These are phyloP conservation scores for Acanthurus tractus DNA, from an alignment of 2,797 vertebrate genomes.

Conservation along the genomic window DNA sequence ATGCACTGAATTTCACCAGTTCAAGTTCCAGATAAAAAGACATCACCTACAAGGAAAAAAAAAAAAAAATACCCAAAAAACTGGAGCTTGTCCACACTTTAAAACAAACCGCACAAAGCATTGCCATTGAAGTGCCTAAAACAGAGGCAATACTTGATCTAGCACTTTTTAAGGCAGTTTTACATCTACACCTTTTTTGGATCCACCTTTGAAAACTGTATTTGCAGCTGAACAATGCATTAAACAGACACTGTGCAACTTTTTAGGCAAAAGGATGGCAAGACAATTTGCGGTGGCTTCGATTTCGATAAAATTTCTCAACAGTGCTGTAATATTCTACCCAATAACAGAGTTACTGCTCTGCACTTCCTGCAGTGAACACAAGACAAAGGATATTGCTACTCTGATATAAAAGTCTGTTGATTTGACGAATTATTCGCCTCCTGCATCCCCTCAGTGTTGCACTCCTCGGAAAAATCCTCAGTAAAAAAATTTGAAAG, in stretches of 20 bases:
- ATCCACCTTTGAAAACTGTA: conserved; percentile 52
- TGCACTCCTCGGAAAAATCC: conserved; percentile 58
- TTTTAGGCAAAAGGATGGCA: conserved; percentile 75
- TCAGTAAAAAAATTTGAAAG: conserved; percentile 44
- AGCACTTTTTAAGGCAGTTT: conserved; percentile 85
- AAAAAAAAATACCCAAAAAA: conserved; percentile 12
- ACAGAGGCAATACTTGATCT: conserved; percentile 70
- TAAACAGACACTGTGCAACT: conserved; percentile 66
- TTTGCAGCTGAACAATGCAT: conserved; percentile 52
- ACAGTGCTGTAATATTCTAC: conserved; percentile 70
- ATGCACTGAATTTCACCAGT: conserved; percentile 61
- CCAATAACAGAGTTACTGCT: conserved; percentile 44
- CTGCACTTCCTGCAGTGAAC: conserved; percentile 69
- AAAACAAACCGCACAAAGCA: conserved; percentile 63
- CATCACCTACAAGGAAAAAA: conserved; percentile 53
- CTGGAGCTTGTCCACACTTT: conserved; percentile 42
- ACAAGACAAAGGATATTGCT: conserved; percentile 80
- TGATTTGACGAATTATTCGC: conserved; percentile 62
- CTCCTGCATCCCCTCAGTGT: conserved; percentile 52
- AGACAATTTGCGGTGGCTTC: conserved; percentile 68
- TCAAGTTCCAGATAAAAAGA: conserved; percentile 72
- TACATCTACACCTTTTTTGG: conserved; percentile 68
- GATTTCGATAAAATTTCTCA: conserved; percentile 72
- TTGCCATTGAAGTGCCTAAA: conserved; percentile 72
- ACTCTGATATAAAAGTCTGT: conserved; percentile 73